A percentile compares a stretch with the other conserved stretches of the same genome.
Conservation (phyloP, 2,113 vertebrate genomes). For the Fulmarus glacialis region DNA sequence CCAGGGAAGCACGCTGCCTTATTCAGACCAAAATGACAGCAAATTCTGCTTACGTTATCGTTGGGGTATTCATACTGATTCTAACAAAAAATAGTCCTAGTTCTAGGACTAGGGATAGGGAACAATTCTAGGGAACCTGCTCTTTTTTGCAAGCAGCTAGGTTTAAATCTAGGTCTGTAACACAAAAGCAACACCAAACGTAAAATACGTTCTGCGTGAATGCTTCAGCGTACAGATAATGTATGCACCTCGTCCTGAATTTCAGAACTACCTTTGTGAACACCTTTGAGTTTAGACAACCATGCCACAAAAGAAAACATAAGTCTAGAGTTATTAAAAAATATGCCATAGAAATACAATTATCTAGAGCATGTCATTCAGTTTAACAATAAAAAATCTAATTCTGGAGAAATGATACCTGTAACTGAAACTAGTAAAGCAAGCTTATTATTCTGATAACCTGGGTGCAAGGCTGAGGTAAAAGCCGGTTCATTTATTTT, state of each 20-base stretch:
- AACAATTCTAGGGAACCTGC: background rate
- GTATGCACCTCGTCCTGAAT: fast-evolving
- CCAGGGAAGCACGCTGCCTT: background rate
- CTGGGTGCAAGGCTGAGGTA: background rate
- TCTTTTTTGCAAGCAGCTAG: background rate
- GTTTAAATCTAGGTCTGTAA: background rate
- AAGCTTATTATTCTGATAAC: background rate
- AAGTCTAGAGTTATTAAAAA: background rate
- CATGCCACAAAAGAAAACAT: background rate
- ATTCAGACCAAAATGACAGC: background rate
- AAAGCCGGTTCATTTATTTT: background rate
- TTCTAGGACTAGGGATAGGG: background rate
- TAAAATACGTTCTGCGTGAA: background rate
- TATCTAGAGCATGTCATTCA: background rate
- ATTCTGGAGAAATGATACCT: background rate
- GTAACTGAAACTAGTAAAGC: background rate
- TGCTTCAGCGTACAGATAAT: background rate
- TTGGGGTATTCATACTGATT: background rate
- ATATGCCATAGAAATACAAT: background rate
- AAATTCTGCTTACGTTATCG: background rate
- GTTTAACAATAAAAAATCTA: background rate
- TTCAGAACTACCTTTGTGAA: background rate
- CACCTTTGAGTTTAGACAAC: background rate
- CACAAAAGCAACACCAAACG: background rate
- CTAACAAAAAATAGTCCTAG: background rate